A percentile compares a stretch with the other conserved stretches of the same genome.
These are phyloP conservation scores for Anthonomus grandis DNA, from an alignment of 1,140 invertebrate genomes.

Conservation along the genomic window DNA sequence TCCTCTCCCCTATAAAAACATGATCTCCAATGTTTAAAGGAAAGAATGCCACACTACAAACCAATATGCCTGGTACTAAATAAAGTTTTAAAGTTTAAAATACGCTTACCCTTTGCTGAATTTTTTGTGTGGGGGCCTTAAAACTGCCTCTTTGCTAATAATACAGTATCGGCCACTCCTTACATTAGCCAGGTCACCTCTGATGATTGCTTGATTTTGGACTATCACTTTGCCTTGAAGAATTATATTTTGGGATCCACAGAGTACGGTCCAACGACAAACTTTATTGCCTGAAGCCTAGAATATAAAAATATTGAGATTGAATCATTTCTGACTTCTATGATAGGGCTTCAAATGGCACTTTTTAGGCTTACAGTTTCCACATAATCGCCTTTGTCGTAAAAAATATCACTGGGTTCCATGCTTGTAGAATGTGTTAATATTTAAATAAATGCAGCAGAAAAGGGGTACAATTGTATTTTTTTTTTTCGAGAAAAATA, in stretches of 20 bases:
- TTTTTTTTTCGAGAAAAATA: too few species aligned
- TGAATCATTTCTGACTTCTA: too few species aligned
- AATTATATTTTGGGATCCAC: conserved; percentile 98
- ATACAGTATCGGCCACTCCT: conserved; percentile 94
- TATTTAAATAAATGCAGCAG: too few species aligned
- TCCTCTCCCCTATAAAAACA: conserved; percentile 94
- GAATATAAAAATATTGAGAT: too few species aligned
- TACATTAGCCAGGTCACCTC: conserved; percentile 96
- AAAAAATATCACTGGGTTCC: too few species aligned
- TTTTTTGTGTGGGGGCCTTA: conserved; percentile 96
- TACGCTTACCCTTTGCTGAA: conserved; percentile 88
- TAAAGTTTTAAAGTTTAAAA: too few species aligned
- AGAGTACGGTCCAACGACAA: conserved; percentile 89
- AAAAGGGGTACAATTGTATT: too few species aligned
- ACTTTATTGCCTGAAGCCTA: conserved; percentile 96
- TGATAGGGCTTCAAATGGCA: too few species aligned
- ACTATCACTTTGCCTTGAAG: conserved; percentile 98
- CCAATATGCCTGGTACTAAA: too few species aligned
- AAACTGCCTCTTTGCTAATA: conserved; percentile 89
- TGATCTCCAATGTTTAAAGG: conserved; percentile 96
- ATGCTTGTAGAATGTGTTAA: too few species aligned
- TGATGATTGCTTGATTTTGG: conserved; percentile 92
- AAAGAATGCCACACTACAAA: conserved; percentile 92
- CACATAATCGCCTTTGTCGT: too few species aligned
- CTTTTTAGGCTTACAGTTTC: too few species aligned